Percentiles rank a stretch among this genome's conserved stretches.
These are phyloP conservation scores for Tetrao urogallus DNA, from an alignment of 2,113 vertebrate genomes.

Conservation along the genomic window DNA sequence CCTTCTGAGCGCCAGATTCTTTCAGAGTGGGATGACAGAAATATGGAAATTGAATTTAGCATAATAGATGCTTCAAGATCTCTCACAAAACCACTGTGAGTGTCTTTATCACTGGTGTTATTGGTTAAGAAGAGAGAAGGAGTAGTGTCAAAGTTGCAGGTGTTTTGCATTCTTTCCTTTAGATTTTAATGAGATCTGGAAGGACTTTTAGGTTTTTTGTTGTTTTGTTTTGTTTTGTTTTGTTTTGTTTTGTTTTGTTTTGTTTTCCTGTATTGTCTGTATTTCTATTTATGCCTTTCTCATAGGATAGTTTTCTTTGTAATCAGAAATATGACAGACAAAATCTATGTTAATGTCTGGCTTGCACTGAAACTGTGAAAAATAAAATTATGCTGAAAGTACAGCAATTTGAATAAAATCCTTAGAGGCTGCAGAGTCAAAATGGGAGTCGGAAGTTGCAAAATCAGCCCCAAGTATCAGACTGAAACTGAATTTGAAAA, in stretches of 20 bases:
- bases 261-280: not conserved
- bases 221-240: not conserved
- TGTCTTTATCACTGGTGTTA: not conserved
- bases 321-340: not conserved
- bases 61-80: not conserved
- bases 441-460: not conserved
- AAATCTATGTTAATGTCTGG: not conserved
- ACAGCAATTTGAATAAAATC: not conserved
- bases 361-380: not conserved
- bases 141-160: rapidly evolving
- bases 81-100: not conserved
- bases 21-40: not conserved
- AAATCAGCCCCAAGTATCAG: not conserved
- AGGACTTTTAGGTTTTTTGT: not conserved
- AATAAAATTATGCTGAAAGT: not conserved
- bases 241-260: too few species aligned
- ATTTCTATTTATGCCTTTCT: not conserved
- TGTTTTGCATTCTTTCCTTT: not conserved
- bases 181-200: not conserved
- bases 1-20: not conserved
- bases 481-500: not conserved
- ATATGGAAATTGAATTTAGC: not conserved
- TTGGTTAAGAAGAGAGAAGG: not conserved
- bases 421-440: not conserved
- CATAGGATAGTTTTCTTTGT: not conserved